Base-by-base conservation (phyloP, 1,140 invertebrate species). In the Bombus breviceps region DNA sequence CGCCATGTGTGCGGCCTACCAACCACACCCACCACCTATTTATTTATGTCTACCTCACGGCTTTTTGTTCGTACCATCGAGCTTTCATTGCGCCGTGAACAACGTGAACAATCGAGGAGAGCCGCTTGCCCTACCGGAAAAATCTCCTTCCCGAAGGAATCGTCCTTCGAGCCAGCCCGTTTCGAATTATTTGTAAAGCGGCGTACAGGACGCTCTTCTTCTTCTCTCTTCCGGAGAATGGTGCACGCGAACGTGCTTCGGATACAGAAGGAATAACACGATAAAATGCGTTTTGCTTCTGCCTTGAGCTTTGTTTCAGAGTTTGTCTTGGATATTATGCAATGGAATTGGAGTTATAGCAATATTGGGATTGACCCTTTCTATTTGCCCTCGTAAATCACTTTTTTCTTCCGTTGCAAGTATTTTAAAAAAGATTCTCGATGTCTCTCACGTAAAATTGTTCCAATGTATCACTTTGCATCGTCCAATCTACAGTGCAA, bases 1-100 rank as follows among this genome's bases (percentile, higher is more conserved):
- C 88, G 90, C 90, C 90, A 91, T 91, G 90, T 91, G 90, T 91
- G 90, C 90, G 90, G 90, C 90, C 89, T 86, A 88, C 89, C 90
- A 87, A 90, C 90, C 89, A 91, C 90, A 90, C 89, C 89, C 84
- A 90, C 89, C 81, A 81, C 72, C 89, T 88, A 90, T 90, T 90
- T 90, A 90, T 90, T 90, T 90, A 90, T 90, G 89, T 90, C 89
- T 88, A 90, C 81, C 90, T 91, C 87, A 89, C 84, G 89, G 89
- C 89, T 91, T 91, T 91, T 91, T 87, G 85, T 78, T 91, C 86
- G 72, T 90, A 79, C 86, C 32, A 73, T 83, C 74, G 77, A 90
- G 89, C 86, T 90, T 90, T 90, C 89, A 90, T 90, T 90, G 89
- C 86, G 53, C 74, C 76, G 85, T 64, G 73, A 68, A 73, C 81